These are phyloP conservation scores for Lagorchestes hirsutus DNA, from an alignment of 2,797 vertebrate genomes.

Conservation along the genomic window DNA sequence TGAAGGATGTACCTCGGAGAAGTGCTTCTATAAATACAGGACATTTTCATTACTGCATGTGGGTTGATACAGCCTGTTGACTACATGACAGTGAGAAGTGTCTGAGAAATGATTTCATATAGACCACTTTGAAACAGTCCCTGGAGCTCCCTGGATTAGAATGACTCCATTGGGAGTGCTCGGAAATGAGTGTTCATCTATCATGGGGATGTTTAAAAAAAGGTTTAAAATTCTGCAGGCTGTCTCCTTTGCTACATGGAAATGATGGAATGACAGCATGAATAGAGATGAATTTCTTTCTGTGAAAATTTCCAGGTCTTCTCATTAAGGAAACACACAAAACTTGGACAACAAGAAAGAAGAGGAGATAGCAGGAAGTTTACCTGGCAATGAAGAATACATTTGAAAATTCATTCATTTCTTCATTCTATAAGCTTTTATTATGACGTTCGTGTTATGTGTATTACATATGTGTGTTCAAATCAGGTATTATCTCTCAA, in stretches of 20 bases:
- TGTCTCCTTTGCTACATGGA: slow-evolving; percentile 49
- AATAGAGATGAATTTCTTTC: slow-evolving; percentile 60
- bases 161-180: slow-evolving; percentile 80
- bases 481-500: neutral
- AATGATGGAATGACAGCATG: neutral
- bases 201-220: slow-evolving; percentile 83
- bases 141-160: slow-evolving; percentile 78
- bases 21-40: slow-evolving; percentile 80
- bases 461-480: neutral
- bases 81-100: slow-evolving; percentile 80
- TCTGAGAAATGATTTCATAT: slow-evolving; percentile 85
- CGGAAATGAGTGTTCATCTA: slow-evolving; percentile 83
- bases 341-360: slow-evolving; percentile 60
- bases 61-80: slow-evolving; percentile 84
- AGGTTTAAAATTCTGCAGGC: slow-evolving; percentile 68
- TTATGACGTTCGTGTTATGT: neutral
- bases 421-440: neutral
- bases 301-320: slow-evolving; percentile 66
- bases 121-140: slow-evolving; percentile 84
- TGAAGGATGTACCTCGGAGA: slow-evolving; percentile 77
- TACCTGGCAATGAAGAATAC: slow-evolving; percentile 58
- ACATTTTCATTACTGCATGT: slow-evolving; percentile 78
- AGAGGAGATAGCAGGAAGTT: slow-evolving; percentile 56
- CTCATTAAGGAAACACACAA: slow-evolving; percentile 62
- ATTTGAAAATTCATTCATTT: neutral